A percentile compares a stretch with the other conserved stretches of the same genome.
phyloP scores from a whole-genome alignment of 2,113 vertebrate species.

The Periophthalmodon schlosseri region DNA sequence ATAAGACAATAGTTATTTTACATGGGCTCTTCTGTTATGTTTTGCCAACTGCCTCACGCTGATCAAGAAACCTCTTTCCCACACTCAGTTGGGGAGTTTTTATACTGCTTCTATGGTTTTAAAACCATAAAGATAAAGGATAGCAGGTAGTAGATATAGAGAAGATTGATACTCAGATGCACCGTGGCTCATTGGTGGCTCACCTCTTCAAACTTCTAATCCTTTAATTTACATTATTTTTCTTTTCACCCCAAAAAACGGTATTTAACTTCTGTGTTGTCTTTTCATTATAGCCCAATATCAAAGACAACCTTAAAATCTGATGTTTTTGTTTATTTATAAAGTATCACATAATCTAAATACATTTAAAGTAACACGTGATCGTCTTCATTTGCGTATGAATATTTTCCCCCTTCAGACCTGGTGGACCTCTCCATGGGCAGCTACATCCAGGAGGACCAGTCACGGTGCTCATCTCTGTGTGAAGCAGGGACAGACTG shows the following conservation, averaged over 20 bases:
- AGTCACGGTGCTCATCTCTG: constrained; percentile 85
- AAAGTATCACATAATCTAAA: background rate
- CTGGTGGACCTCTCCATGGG: constrained; percentile 83
- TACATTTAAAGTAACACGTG: background rate
- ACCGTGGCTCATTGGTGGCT: too few species aligned
- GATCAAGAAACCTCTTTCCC: constrained; percentile 34
- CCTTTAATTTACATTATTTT: too few species aligned
- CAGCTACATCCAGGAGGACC: constrained; percentile 93
- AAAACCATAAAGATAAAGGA: constrained; percentile 7
- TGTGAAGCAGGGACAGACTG: constrained; percentile 87
- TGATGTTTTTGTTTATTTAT: background rate
- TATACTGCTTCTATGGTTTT: background rate
- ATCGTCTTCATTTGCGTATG: background rate
- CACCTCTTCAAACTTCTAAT: too few species aligned
- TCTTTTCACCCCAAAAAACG: too few species aligned
- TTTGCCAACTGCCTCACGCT: constrained; percentile 42
- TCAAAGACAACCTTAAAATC: background rate
- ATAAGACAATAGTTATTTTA: constrained; percentile 39
- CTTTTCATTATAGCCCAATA: background rate
- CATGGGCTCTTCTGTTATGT: constrained; percentile 41
- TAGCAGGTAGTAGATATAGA: background rate
- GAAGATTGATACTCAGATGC: background rate
- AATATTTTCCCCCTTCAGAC: constrained; percentile 73
- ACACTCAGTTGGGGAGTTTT: constrained; percentile 47
- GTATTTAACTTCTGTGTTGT: background rate